Base-by-base conservation (phyloP, 2,113 vertebrate genomes). In the Penelope pileata region DNA sequence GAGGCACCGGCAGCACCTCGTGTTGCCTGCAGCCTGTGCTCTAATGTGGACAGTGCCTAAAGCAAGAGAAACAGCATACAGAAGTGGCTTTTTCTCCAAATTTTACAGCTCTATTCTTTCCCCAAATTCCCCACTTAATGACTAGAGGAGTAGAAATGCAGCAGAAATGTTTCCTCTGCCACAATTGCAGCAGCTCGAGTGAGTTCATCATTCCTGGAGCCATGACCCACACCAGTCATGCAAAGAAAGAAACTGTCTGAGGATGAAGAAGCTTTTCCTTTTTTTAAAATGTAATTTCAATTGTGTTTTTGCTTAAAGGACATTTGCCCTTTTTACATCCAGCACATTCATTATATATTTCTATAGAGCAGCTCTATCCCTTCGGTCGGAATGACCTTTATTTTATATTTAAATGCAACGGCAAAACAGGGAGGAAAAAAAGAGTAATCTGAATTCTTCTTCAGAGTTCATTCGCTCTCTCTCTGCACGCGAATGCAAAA, bases 361-460 rank as follows among this genome's bases (percentile, higher is more conserved):
- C 86, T 4, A 1, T 32, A 68, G 56, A 94, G 69, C 42, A 90
- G 30, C 80, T 86, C 76, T 78, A 4, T 68, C 86, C 80, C 78
- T 90, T 86, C 76, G 45, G 88, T 90, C 83, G 78, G 94, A 58
- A 51, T 97, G 93, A 95, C 93, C 95, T 96, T 96, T 97, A 88
- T 80, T 94, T 90, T 86, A 59, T 94, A 81, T 83, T 96, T 94
- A 93, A 95, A 93, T 80, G 36, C 73, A 88, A 60, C 30, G 78
- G 47, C 75, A 91, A 90, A 96, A 73, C 60, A 86, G 86, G 47
- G 48, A 84, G 26, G 48, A 64, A 89, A 45, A 76, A 85, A 69
- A n/a, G 86, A 78, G 21, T 32, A 62, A 93, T 5, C 12, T 48
- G 81, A 89, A n/a, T 87, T 91, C 40, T 78, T 87, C 42, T 84